Conservation (phyloP, 1,140 invertebrate genomes). For the Wasmannia auropunctata region DNA sequence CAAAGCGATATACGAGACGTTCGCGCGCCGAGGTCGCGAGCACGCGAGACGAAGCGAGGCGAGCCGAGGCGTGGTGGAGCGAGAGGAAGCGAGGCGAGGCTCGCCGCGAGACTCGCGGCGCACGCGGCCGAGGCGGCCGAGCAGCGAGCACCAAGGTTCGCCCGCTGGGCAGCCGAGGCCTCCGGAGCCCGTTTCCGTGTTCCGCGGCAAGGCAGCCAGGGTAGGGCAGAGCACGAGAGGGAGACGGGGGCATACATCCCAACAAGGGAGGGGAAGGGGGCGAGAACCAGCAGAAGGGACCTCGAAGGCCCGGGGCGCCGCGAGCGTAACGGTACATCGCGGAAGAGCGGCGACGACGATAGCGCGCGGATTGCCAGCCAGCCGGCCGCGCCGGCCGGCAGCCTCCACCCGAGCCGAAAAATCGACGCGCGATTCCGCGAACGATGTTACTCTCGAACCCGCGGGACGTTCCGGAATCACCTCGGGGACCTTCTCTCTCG, state of each 20-base stretch:
- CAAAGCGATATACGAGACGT: constrained; percentile 57
- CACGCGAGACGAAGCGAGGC: constrained; percentile 32
- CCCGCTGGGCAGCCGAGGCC: constrained; percentile 38
- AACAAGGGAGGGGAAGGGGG: background rate
- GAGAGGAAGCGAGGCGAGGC: constrained; percentile 11
- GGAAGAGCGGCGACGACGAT: constrained; percentile 57
- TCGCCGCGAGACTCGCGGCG: constrained; percentile 16
- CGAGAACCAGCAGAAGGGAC: too few species aligned
- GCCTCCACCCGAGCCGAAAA: constrained; percentile 64
- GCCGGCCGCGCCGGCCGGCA: background rate
- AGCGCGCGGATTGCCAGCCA: constrained; percentile 55
- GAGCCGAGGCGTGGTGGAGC: background rate
- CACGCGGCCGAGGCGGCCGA: constrained; percentile 51
- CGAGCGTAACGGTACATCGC: constrained; percentile 69
- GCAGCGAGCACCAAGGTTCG: constrained; percentile 58
- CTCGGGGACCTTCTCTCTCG: background rate
- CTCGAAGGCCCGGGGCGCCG: constrained; percentile 64
- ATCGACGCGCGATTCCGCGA: too few species aligned
- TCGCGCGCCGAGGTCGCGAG: constrained; percentile 48
- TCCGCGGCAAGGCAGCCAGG: constrained; percentile 43
- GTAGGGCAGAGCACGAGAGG: constrained; percentile 7
- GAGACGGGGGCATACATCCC: background rate
- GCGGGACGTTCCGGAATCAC: background rate
- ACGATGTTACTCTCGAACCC: background rate
- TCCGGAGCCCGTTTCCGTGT: constrained; percentile 60